Evolutionary conservation across 2,113 vertebrate genomes (phyloP), one percentile per base, ranked within the genome.

Genomic region (Daubentonia madagascariensis): DNA sequence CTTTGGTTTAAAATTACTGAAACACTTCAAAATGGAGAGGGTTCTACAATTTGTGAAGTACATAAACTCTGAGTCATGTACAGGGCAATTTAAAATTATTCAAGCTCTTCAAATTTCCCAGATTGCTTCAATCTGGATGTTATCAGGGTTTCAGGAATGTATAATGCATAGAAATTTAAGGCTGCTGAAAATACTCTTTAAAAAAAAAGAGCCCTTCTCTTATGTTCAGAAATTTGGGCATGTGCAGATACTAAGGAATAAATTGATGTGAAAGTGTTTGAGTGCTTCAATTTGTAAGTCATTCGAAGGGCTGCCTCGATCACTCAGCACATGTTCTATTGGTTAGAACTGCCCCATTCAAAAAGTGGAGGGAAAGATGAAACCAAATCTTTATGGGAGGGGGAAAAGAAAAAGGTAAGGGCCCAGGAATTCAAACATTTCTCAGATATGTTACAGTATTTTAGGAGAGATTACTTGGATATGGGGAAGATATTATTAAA

Each of bases 71-170:
- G 43, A 93, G 35, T 28, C 59, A 68, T 63, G 45, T 16, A 63
- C 23, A 75, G 87, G 73, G 50, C 76, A 79, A 94, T 84, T 91
- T 95, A 68, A 90, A 96, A 98, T 95, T 96, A 86, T 95, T 96
- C 43, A 84, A 86, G 76, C 75, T 68, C 88, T 97, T 97, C 81
- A 84, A 1, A 59, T 83, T 95, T 96, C 52, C 48, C 73, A 90
- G 65, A 89, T 61, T 61, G 43, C 78, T 97, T 95, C 78, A 68
- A 30, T 91, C 63, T 92, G 89, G 84, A 67, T 52, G 23, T 76
- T 93, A 88, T 84, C 40, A 57, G 70, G 90, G 40, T 96, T 95
- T 25, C 54, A 75, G 94, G 50, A 84, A 54, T 88, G 67, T 79
- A 67, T 91, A 79, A 95, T 86, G 37, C 68, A 65, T 85, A 95